A percentile compares a stretch with the other conserved stretches of the same genome.
These are phyloP conservation scores for Bhutanitis thaidina DNA, from an alignment of 2,888 invertebrate species.

Conservation along the genomic window DNA sequence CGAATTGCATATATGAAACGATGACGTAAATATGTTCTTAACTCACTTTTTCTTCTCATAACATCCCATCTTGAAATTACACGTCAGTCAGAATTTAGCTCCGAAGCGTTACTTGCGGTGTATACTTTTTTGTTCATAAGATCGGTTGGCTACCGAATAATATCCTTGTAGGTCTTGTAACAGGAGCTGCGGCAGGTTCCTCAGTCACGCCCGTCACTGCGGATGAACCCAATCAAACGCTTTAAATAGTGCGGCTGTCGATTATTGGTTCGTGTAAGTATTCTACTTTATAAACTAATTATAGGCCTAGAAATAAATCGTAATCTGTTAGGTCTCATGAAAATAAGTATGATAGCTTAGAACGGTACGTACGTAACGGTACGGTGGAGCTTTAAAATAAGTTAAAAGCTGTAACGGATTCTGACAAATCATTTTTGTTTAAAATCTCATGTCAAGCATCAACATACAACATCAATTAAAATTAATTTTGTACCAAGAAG, in stretches of 20 bases:
- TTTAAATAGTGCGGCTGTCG: constrained; percentile 30
- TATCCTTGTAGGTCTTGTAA: constrained; percentile 39
- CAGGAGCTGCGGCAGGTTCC: constrained; percentile 37
- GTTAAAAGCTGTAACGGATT: constrained; percentile 16
- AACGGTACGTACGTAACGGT: too few species aligned
- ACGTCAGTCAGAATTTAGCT: constrained; percentile 43
- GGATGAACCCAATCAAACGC: constrained; percentile 36
- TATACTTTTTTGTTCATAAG: constrained; percentile 37
- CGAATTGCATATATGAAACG: constrained; percentile 25
- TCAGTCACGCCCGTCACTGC: constrained; percentile 35
- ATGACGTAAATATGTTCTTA: constrained; percentile 20
- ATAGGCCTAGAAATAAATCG: too few species aligned
- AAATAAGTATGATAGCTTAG: too few species aligned
- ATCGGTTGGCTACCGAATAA: constrained; percentile 53
- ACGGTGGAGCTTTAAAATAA: too few species aligned
- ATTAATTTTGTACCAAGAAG: not conserved
- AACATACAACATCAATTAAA: constrained; percentile 3
- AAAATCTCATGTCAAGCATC: constrained; percentile 11
- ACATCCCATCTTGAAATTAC: constrained; percentile 31
- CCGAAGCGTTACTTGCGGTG: constrained; percentile 35
- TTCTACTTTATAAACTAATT: not conserved
- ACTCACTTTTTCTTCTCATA: constrained; percentile 21
- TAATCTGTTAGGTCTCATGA: too few species aligned
- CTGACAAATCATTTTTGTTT: constrained; percentile 11
- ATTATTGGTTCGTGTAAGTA: constrained; percentile 27